phyloP scores from a whole-genome alignment of 2,888 invertebrate genomes.

The Podabrus alpinus region DNA sequence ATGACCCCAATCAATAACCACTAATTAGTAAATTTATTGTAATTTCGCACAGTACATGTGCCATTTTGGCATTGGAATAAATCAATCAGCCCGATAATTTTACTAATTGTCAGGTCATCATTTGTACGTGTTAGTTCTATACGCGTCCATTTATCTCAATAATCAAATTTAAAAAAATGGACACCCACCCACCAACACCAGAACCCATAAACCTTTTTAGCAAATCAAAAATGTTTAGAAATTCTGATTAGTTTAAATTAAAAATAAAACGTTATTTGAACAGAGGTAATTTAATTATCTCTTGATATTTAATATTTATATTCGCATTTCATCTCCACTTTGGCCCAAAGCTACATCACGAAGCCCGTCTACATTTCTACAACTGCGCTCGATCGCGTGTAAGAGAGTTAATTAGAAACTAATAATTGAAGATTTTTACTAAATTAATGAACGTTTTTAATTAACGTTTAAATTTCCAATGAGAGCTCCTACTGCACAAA shows the following conservation, averaged over 20 bases:
- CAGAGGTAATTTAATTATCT: slow-evolving; percentile 29
- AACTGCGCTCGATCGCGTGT: slow-evolving; percentile 19
- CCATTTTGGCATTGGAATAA: slow-evolving; percentile 9
- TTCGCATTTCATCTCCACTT: slow-evolving; percentile 29
- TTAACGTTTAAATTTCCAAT: slow-evolving; percentile 1
- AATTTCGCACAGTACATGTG: not conserved
- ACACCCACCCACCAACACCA: not conserved
- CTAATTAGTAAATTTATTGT: slow-evolving; percentile 5
- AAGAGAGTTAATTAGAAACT: slow-evolving; percentile 27
- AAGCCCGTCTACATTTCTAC: slow-evolving; percentile 22
- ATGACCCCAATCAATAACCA: not conserved
- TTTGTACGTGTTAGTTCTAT: slow-evolving; percentile 8
- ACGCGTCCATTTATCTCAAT: not conserved
- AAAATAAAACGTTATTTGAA: slow-evolving; percentile 27
- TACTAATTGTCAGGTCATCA: slow-evolving; percentile 21
- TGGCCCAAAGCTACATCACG: slow-evolving; percentile 16
- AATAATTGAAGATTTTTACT: slow-evolving; percentile 21
- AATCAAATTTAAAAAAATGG: not conserved
- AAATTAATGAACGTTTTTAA: slow-evolving; percentile 9
- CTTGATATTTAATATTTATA: slow-evolving; percentile 29
- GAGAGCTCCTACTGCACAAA: not conserved
- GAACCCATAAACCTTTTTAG: not conserved
- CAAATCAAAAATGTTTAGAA: slow-evolving; percentile 2
- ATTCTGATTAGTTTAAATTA: slow-evolving; percentile 20
- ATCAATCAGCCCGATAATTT: slow-evolving; percentile 18